Percentiles rank a stretch among this genome's conserved stretches.
These are phyloP conservation scores for Pampus argenteus DNA, from an alignment of 2,797 vertebrate species.

Conservation along the genomic window DNA sequence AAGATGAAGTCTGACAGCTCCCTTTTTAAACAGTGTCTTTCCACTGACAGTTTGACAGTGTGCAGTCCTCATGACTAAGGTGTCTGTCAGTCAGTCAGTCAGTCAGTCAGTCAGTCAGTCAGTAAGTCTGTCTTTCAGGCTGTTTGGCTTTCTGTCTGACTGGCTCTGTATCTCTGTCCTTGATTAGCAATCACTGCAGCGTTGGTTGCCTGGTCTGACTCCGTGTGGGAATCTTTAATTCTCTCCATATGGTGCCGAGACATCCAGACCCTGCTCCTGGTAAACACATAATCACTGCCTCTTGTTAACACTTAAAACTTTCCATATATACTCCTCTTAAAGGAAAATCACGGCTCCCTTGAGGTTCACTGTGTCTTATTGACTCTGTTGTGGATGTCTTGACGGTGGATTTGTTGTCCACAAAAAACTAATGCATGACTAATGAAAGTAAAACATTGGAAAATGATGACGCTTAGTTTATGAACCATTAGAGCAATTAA, in stretches of 20 bases:
- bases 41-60: conserved; percentile 69
- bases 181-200: conserved; percentile 70
- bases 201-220: conserved; percentile 42
- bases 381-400: conserved; percentile 30
- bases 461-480: conserved; percentile 16
- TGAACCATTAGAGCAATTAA: conserved; percentile 35
- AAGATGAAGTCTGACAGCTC: conserved; percentile 54
- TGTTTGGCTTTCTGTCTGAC: not conserved
- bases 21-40: conserved; percentile 38
- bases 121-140: not conserved
- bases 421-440: conserved; percentile 43
- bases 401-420: conserved; percentile 47
- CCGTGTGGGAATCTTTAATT: conserved; percentile 68
- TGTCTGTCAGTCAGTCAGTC: conserved; percentile 35
- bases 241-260: conserved; percentile 64
- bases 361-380: conserved; percentile 41
- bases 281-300: conserved; percentile 67
- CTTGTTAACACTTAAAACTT: conserved; percentile 65
- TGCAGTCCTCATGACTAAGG: conserved; percentile 51
- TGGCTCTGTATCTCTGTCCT: conserved; percentile 33
- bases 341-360: conserved; percentile 48
- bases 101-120: conserved; percentile 1
- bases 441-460: conserved; percentile 53
- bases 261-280: conserved; percentile 50
- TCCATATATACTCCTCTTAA: conserved; percentile 59